Conservation (phyloP, 2,113 vertebrate genomes). For the Raja brachyura region DNA sequence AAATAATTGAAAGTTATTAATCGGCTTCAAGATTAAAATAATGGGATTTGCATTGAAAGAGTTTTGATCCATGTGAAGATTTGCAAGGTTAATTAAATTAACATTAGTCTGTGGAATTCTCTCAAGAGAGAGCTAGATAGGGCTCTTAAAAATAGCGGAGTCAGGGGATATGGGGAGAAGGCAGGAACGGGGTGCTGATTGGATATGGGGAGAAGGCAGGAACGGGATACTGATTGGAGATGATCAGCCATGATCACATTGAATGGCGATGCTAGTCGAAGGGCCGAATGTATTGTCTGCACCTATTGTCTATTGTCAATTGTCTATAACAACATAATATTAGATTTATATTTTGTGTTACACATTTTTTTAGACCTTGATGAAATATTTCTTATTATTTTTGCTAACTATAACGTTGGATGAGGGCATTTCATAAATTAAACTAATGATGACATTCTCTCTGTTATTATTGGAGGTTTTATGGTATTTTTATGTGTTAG, state of each 20-base stretch:
- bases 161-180: too few relatives aligned
- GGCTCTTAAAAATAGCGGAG: too few relatives aligned
- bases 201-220: too few relatives aligned
- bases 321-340: not conserved
- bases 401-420: not conserved
- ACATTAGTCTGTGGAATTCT: too few relatives aligned
- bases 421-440: not conserved
- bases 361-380: not conserved
- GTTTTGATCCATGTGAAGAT: not conserved
- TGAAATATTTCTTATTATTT: not conserved
- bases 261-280: too few relatives aligned
- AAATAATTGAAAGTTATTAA: not conserved
- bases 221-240: too few relatives aligned
- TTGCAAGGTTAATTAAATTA: not conserved
- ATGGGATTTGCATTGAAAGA: not conserved
- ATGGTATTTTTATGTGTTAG: not conserved
- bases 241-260: too few relatives aligned
- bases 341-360: not conserved
- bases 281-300: too few relatives aligned
- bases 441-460: not conserved
- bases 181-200: too few relatives aligned
- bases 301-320: too few relatives aligned
- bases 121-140: too few relatives aligned
- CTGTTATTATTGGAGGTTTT: not conserved
- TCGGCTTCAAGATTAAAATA: not conserved